A percentile compares a stretch with the other conserved stretches of the same genome.
Conservation (phyloP, 2,797 vertebrate genomes). For the Gila robusta region DNA sequence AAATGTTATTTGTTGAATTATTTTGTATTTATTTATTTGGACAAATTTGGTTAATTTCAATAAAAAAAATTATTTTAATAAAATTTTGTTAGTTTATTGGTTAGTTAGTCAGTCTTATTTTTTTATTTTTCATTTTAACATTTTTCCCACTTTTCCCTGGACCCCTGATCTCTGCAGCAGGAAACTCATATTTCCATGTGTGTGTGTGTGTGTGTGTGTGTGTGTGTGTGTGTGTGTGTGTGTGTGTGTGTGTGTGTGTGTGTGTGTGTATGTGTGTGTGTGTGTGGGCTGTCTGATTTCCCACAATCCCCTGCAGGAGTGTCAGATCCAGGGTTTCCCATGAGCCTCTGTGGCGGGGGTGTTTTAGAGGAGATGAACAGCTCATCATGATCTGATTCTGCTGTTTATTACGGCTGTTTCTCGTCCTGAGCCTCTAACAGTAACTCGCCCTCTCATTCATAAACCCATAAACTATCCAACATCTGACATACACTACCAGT, state of each 20-base stretch:
- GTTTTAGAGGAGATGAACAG: too few relatives aligned
- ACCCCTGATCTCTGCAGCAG: neutral
- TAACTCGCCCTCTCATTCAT: too few relatives aligned
- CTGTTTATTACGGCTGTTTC: too few relatives aligned
- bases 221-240: too few relatives aligned
- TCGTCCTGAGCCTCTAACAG: too few relatives aligned
- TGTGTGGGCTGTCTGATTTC: neutral
- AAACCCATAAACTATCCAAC: too few relatives aligned
- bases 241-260: too few relatives aligned
- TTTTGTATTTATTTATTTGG: neutral
- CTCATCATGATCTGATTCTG: too few relatives aligned
- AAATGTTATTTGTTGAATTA: neutral
- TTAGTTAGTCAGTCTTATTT: neutral
- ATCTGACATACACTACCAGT: too few relatives aligned
- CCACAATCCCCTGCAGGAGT: neutral
- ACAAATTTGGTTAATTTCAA: neutral
- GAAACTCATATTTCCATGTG: neutral
- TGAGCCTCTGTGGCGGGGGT: neutral
- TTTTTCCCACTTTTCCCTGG: neutral
- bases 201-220: too few relatives aligned
- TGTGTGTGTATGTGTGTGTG: too few relatives aligned
- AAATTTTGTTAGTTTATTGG: neutral
- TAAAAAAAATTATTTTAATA: neutral
- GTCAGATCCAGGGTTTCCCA: neutral
- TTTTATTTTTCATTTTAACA: neutral